These are phyloP conservation scores for Gastrophryne carolinensis DNA, from an alignment of 2,797 vertebrate genomes.

Conservation along the genomic window DNA sequence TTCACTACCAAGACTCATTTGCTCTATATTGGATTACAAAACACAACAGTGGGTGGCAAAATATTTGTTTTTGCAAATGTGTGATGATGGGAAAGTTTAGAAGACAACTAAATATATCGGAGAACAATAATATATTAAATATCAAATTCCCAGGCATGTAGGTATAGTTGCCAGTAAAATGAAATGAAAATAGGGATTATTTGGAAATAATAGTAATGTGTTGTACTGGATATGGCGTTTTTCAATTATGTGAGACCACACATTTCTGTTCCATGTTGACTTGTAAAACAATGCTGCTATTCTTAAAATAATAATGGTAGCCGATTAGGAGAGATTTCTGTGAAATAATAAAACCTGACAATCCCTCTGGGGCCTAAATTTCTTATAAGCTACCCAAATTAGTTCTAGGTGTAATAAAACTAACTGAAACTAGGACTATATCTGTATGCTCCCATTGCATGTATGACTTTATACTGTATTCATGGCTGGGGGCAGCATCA, in stretches of 20 bases:
- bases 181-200: constrained; percentile 1
- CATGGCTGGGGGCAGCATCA: too few species aligned
- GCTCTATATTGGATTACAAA: constrained; percentile 1
- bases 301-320: neutral
- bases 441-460: too few species aligned
- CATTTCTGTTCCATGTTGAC: constrained; percentile 4
- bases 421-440: neutral
- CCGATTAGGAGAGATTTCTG: neutral
- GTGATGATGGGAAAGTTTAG: constrained; percentile 39
- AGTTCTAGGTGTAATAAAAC: neutral
- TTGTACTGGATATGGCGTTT: neutral
- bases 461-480: too few species aligned
- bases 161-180: neutral
- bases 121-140: neutral
- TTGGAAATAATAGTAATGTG: neutral
- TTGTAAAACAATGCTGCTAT: neutral
- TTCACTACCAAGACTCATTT: constrained; percentile 16
- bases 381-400: neutral
- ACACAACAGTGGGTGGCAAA: constrained; percentile 30
- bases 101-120: neutral
- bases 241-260: constrained; percentile 1
- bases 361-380: neutral
- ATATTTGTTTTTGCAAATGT: constrained; percentile 37
- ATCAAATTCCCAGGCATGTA: constrained; percentile 8
- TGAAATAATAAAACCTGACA: neutral